Percentiles rank a stretch among this genome's conserved stretches.
Evolutionary conservation across 2,797 vertebrate genomes (phyloP).

Genomic region (Mycteria americana): DNA sequence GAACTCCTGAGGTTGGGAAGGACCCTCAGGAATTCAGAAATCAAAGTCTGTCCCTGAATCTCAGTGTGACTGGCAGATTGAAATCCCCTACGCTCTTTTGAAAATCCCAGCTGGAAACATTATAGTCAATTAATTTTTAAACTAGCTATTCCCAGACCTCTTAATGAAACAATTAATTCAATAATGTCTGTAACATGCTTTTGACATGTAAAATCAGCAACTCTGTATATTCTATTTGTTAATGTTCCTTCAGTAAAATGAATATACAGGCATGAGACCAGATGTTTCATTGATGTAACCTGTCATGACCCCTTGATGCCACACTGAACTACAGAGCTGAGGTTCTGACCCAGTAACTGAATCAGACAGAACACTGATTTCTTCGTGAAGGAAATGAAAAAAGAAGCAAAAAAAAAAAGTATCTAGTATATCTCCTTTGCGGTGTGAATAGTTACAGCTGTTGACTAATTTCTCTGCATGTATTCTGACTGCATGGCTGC

Average conservation of each 20-base stretch:
- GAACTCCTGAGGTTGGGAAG: not conserved
- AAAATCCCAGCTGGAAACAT: constrained; percentile 31
- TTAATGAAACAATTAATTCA: not conserved
- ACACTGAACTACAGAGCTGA: not conserved
- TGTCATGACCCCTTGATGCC: not conserved
- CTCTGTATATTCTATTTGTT: not conserved
- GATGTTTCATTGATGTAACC: not conserved
- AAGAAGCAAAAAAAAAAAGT: not conserved
- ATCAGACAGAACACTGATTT: constrained; percentile 13
- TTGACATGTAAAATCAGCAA: not conserved
- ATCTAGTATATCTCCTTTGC: not conserved
- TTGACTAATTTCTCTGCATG: not conserved
- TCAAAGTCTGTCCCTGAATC: not conserved
- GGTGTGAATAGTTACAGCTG: not conserved
- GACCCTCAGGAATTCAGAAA: not conserved
- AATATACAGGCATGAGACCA: not conserved
- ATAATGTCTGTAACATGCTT: not conserved
- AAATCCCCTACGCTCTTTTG: constrained; percentile 14
- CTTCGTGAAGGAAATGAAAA: not conserved
- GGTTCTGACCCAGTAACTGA: not conserved
- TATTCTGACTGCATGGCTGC: not conserved
- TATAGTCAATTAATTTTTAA: constrained; percentile 16
- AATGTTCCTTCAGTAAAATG: not conserved
- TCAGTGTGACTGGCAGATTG: not conserved
- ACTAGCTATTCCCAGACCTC: not conserved